Base-by-base conservation (phyloP, 2,888 invertebrate genomes). In the Alviniconcha strummeri region DNA sequence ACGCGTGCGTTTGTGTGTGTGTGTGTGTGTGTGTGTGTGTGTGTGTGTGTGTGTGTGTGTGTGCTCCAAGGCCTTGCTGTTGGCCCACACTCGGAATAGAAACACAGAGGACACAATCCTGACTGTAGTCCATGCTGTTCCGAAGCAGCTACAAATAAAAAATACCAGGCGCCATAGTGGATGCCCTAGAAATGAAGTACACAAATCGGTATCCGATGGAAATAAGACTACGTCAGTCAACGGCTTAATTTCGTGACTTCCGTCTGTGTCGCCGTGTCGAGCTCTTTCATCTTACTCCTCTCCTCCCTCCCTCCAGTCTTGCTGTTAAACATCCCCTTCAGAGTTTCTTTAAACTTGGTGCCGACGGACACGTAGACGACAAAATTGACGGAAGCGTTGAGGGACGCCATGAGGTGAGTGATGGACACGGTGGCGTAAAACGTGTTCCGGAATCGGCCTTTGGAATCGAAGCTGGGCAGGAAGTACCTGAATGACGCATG, bases 311-410 rank as follows among this genome's bases (percentile, higher is more conserved):
- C 64, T 64, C 64, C 64, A 4, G 54, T 9, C 15, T 75, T 75
- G 17, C 74, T 75, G 4, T 13, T 55, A 13, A 75, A 15, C 74
- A 75, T 75, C 1, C 5, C 13, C 1, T 75, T 13, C 17, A 75
- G 55, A 7, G 74, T 75, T 15, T 75, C 54, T 17, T n/a, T 75
- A 36, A 75, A 75, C 4, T 55, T 52, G 2, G 74, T 75, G 74
- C 74, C 55, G 54, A 75, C 55, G 74, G 74, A 54, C 54, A 13
- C 7, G 74, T 75, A 75, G 74, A 75, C 74, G 74, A 75, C 15
- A 55, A 75, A 75, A 55, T 75, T 75, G 74, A 55, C 15, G 74
- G 74, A 75, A 17, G 54, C 55, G 55, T 75, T 75, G 55, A 75
- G 2, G 55, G 15, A 54, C 54, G 17, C 15, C 13, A 75, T 55